Evolutionary conservation across 2,797 vertebrate species (phyloP).

Genomic region (Onychomys leucogaster): DNA sequence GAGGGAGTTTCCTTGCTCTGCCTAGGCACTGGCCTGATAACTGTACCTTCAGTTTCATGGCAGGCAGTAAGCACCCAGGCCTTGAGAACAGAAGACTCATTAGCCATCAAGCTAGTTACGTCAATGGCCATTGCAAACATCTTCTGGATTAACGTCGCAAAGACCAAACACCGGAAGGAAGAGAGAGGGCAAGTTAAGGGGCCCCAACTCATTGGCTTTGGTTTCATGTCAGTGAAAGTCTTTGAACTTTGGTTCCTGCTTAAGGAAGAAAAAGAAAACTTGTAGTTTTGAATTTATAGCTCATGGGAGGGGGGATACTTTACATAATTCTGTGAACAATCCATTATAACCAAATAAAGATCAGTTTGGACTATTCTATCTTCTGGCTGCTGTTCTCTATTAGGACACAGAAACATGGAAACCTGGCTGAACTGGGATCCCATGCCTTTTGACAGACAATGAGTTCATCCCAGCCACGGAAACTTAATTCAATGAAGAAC

Average conservation of each 20-base stretch:
- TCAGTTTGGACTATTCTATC: constrained; percentile 51
- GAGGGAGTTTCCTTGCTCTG: not conserved
- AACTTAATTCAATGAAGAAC: constrained; percentile 53
- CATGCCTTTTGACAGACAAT: constrained; percentile 56
- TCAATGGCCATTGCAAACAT: constrained; percentile 6
- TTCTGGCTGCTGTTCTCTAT: constrained; percentile 69
- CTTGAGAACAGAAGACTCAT: not conserved
- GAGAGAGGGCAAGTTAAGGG: constrained; percentile 6
- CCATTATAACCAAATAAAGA: constrained; percentile 62
- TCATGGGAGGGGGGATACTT: constrained; percentile 3
- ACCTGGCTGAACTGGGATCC: constrained; percentile 39
- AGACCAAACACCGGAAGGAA: constrained; percentile 34
- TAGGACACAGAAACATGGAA: constrained; percentile 63
- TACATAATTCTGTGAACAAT: constrained; percentile 68
- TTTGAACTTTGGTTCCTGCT: constrained; percentile 60
- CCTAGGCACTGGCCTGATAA: not conserved
- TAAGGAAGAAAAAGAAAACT: constrained; percentile 50
- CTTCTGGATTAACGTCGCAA: not conserved
- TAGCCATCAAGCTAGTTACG: not conserved
- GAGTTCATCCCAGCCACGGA: constrained; percentile 54
- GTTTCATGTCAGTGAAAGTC: constrained; percentile 46
- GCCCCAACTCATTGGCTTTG: constrained; percentile 37
- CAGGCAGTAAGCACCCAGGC: not conserved
- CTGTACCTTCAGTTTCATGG: not conserved
- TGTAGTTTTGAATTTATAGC: constrained; percentile 49